phyloP scores from a whole-genome alignment of 2,888 invertebrate species.

The Thysanoteuthis rhombus region DNA sequence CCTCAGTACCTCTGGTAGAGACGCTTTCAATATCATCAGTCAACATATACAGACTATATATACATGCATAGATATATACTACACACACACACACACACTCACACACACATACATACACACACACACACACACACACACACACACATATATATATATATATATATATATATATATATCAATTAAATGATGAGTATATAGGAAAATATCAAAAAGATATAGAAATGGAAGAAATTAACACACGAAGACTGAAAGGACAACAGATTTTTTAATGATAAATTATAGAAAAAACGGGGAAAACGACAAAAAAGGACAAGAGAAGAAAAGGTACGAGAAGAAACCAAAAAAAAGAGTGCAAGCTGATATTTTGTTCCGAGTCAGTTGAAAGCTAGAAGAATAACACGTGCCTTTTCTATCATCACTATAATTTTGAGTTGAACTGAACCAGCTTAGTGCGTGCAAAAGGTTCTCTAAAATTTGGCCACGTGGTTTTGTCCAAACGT shows the following conservation, averaged over 20 bases:
- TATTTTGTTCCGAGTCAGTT: not conserved
- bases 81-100: too few relatives aligned
- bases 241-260: too few relatives aligned
- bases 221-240: too few relatives aligned
- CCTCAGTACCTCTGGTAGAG: too few relatives aligned
- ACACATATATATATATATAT: not conserved
- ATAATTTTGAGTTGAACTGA: not conserved
- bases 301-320: not conserved
- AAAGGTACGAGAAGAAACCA: not conserved
- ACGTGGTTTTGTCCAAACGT: not conserved
- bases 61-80: too few relatives aligned
- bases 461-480: not conserved
- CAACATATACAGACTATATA: too few relatives aligned
- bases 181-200: too few relatives aligned
- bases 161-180: not conserved
- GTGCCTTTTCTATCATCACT: not conserved
- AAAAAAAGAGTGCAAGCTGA: not conserved
- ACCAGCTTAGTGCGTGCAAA: not conserved
- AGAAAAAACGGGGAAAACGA: not conserved
- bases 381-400: not conserved
- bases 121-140: not conserved
- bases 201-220: too few relatives aligned
- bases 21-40: too few relatives aligned
- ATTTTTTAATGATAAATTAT: too few relatives aligned
- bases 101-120: too few relatives aligned